Conservation (phyloP, 2,113 vertebrate species). For the Osmerus eperlanus region DNA sequence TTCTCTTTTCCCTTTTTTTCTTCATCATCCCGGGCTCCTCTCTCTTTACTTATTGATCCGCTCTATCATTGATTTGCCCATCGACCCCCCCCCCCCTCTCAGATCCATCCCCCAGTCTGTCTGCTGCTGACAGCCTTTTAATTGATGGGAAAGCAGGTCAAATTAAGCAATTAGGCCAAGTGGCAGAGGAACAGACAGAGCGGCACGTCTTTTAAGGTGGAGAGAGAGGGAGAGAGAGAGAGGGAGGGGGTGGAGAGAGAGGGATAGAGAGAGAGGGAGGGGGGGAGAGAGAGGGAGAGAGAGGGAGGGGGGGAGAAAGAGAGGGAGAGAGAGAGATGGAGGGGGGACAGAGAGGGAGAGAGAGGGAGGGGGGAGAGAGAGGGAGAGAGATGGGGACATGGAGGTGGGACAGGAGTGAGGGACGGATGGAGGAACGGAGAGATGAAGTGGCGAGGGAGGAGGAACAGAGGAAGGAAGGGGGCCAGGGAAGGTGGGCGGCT, state of each 20-base stretch:
- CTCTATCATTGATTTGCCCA: conserved; percentile 70
- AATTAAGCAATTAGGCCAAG: conserved; percentile 78
- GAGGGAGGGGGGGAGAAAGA: background rate
- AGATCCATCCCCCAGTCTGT: conserved; percentile 73
- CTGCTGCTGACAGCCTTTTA: conserved; percentile 74
- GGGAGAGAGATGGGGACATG: background rate
- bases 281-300: too few species aligned
- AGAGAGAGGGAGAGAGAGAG: conserved; percentile 17
- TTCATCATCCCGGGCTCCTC: conserved; percentile 19
- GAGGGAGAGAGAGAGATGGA: background rate
- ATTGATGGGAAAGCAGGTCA: conserved; percentile 74
- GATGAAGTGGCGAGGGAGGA: background rate
- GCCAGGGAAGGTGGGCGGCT: conserved; percentile 42
- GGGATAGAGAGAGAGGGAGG: too few species aligned
- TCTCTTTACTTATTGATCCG: conserved; percentile 62
- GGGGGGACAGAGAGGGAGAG: background rate
- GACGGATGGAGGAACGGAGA: background rate
- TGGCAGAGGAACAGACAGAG: conserved; percentile 58
- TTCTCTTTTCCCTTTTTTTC: conserved; percentile 38
- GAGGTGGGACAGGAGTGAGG: background rate
- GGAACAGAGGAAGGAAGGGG: background rate
- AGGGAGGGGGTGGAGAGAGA: too few species aligned
- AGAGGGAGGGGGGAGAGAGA: conserved; percentile 56
- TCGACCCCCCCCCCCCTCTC: conserved; percentile 54
- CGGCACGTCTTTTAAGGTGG: conserved; percentile 46